Base-by-base conservation (phyloP, 2,113 vertebrate genomes). In the Spermophilus dauricus region DNA sequence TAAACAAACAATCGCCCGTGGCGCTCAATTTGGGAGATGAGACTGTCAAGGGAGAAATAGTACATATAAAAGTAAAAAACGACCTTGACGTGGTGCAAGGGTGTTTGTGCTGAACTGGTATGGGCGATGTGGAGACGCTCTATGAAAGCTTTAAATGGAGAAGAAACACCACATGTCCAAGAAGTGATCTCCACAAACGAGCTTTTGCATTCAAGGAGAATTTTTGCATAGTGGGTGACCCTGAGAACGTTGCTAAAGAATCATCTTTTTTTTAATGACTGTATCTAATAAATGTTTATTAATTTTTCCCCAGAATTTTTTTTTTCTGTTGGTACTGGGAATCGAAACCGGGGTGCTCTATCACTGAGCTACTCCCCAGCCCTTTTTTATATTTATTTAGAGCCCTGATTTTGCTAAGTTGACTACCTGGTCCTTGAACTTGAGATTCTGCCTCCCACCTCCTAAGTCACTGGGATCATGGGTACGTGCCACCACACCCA, bases 31-130 rank as follows among this genome's bases (percentile, higher is more conserved):
- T 90, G 91, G 98, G 81, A 96, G 96, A 97, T 94, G 98, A 96
- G 97, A 80, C 73, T 97, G 94, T 97, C 97, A 88, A 28, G 95
- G 51, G 72, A 94, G 96, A 98, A 86, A 76, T 45, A 87, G 82
- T 30, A 51, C 76, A 13, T 12, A 82, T 58, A 72, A 98, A 97
- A 65, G 75, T 65, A 65, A 96, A 89, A 95, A 94, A 97, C 0
- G 42, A 88, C 93, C 90, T 85, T 34, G 53, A 48, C 26, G 67
- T 9, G 7, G 34, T 1, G 16, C 56, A 86, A 73, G 58, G 83
- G 88, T 30, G 37, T 92, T 84, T 80, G 58, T 53, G 78, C 56
- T 77, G 75, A 73, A 83, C 89, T 87, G 95, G 39, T 20, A 56
- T 1, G 28, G 93, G 37, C 9, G 37, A 63, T 14, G 37, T 12